A percentile compares a stretch with the other conserved stretches of the same genome.
Conservation (phyloP, 2,797 vertebrate genomes). For the Pteronotus mesoamericanus region DNA sequence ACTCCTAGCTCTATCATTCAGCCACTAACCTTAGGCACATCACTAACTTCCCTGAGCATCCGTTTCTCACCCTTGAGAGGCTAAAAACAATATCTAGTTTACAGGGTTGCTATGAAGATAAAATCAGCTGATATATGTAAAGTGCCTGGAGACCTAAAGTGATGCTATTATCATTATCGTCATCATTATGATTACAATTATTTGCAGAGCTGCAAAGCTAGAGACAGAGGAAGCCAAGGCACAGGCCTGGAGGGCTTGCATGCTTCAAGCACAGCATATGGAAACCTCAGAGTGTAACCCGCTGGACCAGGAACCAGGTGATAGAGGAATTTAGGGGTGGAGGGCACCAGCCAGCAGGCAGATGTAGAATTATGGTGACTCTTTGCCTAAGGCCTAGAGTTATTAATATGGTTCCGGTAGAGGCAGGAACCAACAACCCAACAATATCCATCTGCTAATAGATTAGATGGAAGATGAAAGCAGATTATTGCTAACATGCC, state of each 20-base stretch:
- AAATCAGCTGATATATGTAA: constrained; percentile 10
- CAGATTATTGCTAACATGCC: background rate
- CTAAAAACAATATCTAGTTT: background rate
- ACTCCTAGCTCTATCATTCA: background rate
- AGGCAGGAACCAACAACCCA: background rate
- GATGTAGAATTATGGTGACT: background rate
- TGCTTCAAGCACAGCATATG: background rate
- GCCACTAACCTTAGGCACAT: background rate
- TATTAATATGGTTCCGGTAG: background rate
- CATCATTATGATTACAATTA: background rate
- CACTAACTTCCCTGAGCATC: background rate
- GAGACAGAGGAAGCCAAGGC: background rate
- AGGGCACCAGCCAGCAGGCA: no score
- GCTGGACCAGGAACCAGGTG: background rate
- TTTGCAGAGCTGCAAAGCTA: background rate
- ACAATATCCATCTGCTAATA: background rate
- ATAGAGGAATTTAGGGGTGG: background rate
- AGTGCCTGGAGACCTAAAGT: background rate
- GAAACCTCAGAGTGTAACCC: background rate
- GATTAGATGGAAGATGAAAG: background rate
- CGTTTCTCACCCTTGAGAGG: background rate
- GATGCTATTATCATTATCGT: background rate
- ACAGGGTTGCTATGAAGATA: background rate
- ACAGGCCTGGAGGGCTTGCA: background rate
- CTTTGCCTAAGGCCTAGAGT: background rate